A percentile compares a stretch with the other conserved stretches of the same genome.
phyloP scores from a whole-genome alignment of 1,140 invertebrate genomes.

The Achatina immaculata region DNA sequence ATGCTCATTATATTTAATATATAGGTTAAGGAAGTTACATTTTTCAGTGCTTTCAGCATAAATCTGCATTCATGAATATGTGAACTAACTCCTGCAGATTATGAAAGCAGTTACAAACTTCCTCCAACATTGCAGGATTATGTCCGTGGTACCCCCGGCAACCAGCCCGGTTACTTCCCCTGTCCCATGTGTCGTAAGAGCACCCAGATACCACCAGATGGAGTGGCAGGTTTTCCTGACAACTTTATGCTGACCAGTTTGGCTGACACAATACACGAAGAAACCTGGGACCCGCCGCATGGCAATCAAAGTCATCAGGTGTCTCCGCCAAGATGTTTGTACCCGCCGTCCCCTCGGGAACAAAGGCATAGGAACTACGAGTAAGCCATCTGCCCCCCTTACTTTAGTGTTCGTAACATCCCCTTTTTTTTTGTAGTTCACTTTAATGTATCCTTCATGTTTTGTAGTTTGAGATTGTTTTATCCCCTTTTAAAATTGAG shows the following conservation, averaged over 20 bases:
- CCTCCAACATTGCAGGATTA: conserved; percentile 46
- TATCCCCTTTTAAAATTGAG: no score
- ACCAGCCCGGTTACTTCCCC: conserved; percentile 62
- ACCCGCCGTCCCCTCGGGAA: conserved; percentile 62
- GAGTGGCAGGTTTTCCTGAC: conserved; percentile 64
- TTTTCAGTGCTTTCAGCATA: no score
- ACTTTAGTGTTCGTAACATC: neutral
- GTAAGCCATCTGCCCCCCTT: conserved; percentile 61
- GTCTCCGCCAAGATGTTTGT: conserved; percentile 57
- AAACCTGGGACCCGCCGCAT: conserved; percentile 40
- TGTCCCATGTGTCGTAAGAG: conserved; percentile 69
- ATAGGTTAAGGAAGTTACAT: no score
- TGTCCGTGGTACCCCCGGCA: conserved; percentile 60
- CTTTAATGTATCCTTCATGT: no score
- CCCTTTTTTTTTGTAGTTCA: no score
- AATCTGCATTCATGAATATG: no score
- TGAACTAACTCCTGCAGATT: no score
- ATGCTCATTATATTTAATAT: neutral
- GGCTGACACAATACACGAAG: conserved; percentile 63
- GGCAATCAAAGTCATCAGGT: conserved; percentile 13
- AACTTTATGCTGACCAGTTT: conserved; percentile 66
- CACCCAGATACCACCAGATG: conserved; percentile 58
- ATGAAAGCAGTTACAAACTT: no score
- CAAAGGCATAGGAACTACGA: conserved; percentile 54
- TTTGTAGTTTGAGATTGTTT: neutral